Evolutionary conservation across 2,797 vertebrate species (phyloP).

Genomic region (Pangasius krempfi): DNA sequence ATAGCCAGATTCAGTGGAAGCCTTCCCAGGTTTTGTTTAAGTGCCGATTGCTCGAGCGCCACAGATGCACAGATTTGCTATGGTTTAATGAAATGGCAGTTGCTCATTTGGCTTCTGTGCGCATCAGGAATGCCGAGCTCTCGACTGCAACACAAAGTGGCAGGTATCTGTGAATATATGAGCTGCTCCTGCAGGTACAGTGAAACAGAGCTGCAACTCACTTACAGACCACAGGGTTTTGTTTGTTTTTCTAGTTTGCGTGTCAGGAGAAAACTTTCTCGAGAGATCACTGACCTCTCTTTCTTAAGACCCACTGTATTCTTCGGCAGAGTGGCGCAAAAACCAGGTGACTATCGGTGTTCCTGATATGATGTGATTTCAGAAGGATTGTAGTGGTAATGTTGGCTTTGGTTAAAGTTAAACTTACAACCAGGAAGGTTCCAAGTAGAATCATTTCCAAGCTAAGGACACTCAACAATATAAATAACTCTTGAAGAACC

Average conservation of each 20-base stretch:
- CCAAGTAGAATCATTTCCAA: neutral
- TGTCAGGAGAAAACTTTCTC: neutral
- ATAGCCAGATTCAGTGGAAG: conserved; percentile 8
- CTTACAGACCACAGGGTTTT: neutral
- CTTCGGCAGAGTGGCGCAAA: neutral
- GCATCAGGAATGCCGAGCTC: neutral
- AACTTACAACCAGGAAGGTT: neutral
- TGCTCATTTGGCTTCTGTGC: conserved; percentile 28
- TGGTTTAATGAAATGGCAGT: conserved; percentile 37
- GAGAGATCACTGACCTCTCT: neutral
- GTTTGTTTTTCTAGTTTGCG: neutral
- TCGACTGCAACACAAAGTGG: neutral
- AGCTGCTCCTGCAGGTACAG: neutral
- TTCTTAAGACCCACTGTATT: neutral
- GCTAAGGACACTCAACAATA: neutral
- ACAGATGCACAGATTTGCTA: conserved; percentile 31
- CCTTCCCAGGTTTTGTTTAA: conserved; percentile 10
- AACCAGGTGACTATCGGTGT: neutral
- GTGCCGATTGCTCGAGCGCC: neutral
- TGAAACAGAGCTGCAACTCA: neutral
- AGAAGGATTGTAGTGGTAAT: neutral
- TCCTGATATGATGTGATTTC: neutral
- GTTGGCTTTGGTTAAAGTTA: neutral
- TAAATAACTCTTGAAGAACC: neutral
- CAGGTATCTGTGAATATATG: conserved; percentile 16